phyloP scores from a whole-genome alignment of 2,888 invertebrate genomes.

The Pyrgus malvae region DNA sequence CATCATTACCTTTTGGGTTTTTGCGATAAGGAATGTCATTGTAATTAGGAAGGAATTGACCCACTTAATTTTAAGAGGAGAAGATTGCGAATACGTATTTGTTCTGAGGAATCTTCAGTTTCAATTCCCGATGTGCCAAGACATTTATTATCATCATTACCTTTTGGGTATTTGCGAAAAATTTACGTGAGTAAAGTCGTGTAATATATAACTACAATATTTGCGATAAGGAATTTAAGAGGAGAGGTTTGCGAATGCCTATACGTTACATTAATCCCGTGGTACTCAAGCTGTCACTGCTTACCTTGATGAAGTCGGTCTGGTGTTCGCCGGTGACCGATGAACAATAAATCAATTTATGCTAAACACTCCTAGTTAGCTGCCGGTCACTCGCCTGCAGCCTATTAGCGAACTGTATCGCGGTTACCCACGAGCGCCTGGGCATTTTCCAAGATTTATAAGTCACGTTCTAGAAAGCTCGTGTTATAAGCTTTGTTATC shows the following conservation, averaged over 20 bases:
- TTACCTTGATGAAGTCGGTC: slow-evolving; percentile 32
- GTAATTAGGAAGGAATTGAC: too few relatives aligned
- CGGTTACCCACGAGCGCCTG: slow-evolving; percentile 36
- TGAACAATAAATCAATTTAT: slow-evolving; percentile 40
- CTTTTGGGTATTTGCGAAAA: too few relatives aligned
- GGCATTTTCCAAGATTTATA: slow-evolving; percentile 54
- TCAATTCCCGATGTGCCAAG: too few relatives aligned
- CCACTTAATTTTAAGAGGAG: too few relatives aligned
- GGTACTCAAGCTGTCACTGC: slow-evolving; percentile 31
- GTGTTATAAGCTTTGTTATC: slow-evolving; percentile 48
- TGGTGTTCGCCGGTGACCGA: slow-evolving; percentile 34
- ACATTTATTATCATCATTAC: too few relatives aligned
- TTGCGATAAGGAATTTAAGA: background rate
- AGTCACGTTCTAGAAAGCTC: slow-evolving; percentile 60
- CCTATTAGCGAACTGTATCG: slow-evolving; percentile 51
- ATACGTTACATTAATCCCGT: slow-evolving; percentile 33
- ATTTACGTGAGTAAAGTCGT: too few relatives aligned
- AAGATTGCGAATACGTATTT: too few relatives aligned
- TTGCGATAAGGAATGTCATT: too few relatives aligned
- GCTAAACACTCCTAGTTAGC: slow-evolving; percentile 35
- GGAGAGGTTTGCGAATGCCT: background rate
- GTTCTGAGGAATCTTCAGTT: too few relatives aligned
- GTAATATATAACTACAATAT: too few relatives aligned
- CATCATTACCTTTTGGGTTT: too few relatives aligned
- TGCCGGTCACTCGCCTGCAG: slow-evolving; percentile 38